Percentiles rank a stretch among this genome's conserved stretches.
Conservation (phyloP, 2,888 invertebrate genomes). For the Noctua comes region DNA sequence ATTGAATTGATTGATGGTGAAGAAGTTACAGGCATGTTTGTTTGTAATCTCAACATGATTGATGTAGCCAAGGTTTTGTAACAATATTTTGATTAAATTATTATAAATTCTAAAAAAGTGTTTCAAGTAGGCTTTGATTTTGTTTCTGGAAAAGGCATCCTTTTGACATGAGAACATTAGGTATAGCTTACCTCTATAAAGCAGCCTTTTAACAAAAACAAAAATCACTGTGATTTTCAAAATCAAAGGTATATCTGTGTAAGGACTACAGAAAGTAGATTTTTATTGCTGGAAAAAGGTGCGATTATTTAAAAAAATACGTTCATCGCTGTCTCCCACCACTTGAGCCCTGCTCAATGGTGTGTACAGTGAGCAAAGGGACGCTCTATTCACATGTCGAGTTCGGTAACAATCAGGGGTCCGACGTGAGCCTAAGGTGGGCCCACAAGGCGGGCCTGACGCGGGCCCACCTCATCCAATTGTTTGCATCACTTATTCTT, state of each 20-base stretch:
- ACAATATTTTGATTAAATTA: too few relatives aligned
- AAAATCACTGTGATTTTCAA: neutral
- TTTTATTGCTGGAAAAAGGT: neutral
- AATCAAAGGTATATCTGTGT: neutral
- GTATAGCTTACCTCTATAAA: neutral
- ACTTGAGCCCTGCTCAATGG: conserved; percentile 18
- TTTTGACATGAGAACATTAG: too few relatives aligned
- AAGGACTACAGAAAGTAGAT: neutral
- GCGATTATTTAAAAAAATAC: neutral
- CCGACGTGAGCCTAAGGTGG: neutral
- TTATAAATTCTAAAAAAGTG: too few relatives aligned
- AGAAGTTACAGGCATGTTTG: too few relatives aligned
- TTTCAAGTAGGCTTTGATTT: too few relatives aligned
- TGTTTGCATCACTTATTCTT: conserved; percentile 47
- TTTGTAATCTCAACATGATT: too few relatives aligned
- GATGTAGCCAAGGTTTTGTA: too few relatives aligned
- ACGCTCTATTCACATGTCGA: conserved; percentile 56
- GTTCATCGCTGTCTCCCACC: neutral
- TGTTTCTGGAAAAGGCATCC: too few relatives aligned
- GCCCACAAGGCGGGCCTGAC: neutral
- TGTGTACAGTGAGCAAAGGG: conserved; percentile 31
- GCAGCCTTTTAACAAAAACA: neutral
- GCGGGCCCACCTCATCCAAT: conserved; percentile 30
- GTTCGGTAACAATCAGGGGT: conserved; percentile 52
- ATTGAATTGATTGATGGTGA: neutral